Percentiles rank a stretch among this genome's conserved stretches.
phyloP scores from a whole-genome alignment of 2,888 invertebrate genomes.

The Drosophila borealis region DNA sequence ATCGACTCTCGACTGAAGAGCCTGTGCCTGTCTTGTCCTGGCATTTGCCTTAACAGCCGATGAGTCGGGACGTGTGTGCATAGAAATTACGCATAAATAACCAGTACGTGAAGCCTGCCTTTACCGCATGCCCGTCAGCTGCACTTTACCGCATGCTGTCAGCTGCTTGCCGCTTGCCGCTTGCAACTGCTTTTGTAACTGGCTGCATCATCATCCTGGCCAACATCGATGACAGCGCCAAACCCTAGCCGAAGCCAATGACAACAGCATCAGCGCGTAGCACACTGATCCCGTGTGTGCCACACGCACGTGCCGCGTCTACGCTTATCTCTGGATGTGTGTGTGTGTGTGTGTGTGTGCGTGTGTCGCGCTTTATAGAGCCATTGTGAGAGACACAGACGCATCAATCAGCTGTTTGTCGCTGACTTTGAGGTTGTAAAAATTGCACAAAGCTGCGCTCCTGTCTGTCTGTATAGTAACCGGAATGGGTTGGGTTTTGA shows the following conservation, averaged over 20 bases:
- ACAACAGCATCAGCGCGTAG: constrained; percentile 27
- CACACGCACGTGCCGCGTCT: constrained; percentile 51
- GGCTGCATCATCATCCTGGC: constrained; percentile 45
- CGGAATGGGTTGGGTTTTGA: background rate
- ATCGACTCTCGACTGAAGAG: constrained; percentile 42
- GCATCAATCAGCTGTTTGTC: constrained; percentile 73
- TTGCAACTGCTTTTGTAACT: constrained; percentile 27
- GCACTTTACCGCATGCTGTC: constrained; percentile 14
- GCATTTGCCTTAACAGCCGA: constrained; percentile 52
- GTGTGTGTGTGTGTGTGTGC: constrained; percentile 12
- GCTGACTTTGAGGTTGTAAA: constrained; percentile 48
- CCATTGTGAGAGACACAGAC: constrained; percentile 45
- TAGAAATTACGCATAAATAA: constrained; percentile 77
- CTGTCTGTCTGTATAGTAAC: constrained; percentile 22
- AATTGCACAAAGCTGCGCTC: constrained; percentile 44
- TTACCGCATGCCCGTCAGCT: constrained; percentile 5
- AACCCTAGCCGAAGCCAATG: constrained; percentile 53
- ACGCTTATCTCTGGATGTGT: constrained; percentile 22
- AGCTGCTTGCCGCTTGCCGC: constrained; percentile 12
- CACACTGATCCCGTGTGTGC: constrained; percentile 8
- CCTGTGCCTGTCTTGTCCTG: constrained; percentile 31
- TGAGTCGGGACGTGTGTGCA: constrained; percentile 53
- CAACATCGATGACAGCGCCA: constrained; percentile 62
- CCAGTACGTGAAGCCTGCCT: constrained; percentile 27
- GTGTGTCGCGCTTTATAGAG: constrained; percentile 34